Base-by-base conservation (phyloP, 2,113 vertebrate genomes). In the Haliaeetus leucogaster region DNA sequence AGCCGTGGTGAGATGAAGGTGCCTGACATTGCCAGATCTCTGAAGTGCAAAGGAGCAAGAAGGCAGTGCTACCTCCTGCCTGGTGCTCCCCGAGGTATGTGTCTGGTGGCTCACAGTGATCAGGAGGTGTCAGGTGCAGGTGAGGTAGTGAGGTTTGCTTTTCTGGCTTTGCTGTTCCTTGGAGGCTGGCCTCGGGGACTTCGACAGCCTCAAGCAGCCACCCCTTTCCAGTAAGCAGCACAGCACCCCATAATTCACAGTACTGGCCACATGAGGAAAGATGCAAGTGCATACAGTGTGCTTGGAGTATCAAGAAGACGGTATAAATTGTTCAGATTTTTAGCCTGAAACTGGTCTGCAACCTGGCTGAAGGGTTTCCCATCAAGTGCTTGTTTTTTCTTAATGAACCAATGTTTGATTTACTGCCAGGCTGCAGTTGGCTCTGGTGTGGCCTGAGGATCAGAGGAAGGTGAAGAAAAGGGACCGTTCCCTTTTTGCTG, bases 11-110 rank as follows among this genome's bases (percentile, higher is more conserved):
- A 10, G 27, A 29, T 17, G 27, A 23, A 77, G 36, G 42, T 38
- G 16, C 9, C 47, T 76, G 52, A 16, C 16, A 3, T 7, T 29
- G 30, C 17, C 20, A 45, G 9, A 20, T 36, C 58, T 56, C 47
- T 26, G 25, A 77, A 58, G 27, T 8, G 16, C 58, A 40, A 45
- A 32, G 30, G n/a, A 43, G 7, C 7, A 43, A 74, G 47, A 38
- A 27, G 11, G 6, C 13, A 71, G 22, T 53, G 62, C 11, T 17
- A 43, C 6, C n/a, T 76, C 16, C 56, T n/a, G 42, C 47, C 20
- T 38, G 42, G 9, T 1, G 9, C 42, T 72, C 27, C 11, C 62
- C 0, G 5, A 23, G n/a, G 11, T n/a, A 2, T 4, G 25, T 1
- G 3, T 17, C n/a, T 55, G 23, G 50, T 43, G 65, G 12, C 13